Evolutionary conservation across 2,888 invertebrate genomes (phyloP).

Genomic region (Callyntrura guangdongensis): DNA sequence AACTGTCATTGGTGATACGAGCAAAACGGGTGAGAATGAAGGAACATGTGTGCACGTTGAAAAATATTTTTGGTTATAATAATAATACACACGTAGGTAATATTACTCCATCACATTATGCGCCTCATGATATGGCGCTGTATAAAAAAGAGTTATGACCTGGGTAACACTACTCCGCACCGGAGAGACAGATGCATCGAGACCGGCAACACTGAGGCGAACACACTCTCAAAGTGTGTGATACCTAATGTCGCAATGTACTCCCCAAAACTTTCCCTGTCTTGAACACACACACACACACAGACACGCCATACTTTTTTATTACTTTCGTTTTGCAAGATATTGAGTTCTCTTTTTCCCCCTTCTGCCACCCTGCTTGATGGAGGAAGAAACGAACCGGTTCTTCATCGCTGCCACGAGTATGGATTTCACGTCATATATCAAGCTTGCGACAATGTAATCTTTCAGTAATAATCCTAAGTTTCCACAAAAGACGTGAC

Average conservation of each 20-base stretch:
- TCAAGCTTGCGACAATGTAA: constrained; percentile 64
- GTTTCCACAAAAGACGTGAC: constrained; percentile 65
- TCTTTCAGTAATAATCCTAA: constrained; percentile 61
- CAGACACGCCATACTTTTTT: not conserved
- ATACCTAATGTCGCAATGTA: not conserved
- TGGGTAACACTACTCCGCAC: not conserved
- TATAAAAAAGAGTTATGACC: not conserved
- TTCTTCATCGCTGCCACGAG: constrained; percentile 47
- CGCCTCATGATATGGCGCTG: not conserved
- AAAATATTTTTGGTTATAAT: not conserved
- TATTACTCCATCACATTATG: not conserved
- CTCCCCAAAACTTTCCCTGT: not conserved
- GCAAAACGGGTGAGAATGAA: constrained; percentile 19
- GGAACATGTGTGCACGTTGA: not conserved
- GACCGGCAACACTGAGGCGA: too few species aligned
- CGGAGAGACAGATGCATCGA: too few species aligned
- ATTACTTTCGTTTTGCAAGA: constrained; percentile 33
- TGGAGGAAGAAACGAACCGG: constrained; percentile 45
- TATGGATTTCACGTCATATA: constrained; percentile 62
- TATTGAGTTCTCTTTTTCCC: constrained; percentile 16
- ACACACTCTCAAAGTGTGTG: not conserved
- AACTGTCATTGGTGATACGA: constrained; percentile 62
- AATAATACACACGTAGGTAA: not conserved
- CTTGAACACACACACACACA: not conserved
- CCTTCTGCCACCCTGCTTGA: not conserved